Evolutionary conservation across 2,113 vertebrate species (phyloP).

Genomic region (Chionomys nivalis): DNA sequence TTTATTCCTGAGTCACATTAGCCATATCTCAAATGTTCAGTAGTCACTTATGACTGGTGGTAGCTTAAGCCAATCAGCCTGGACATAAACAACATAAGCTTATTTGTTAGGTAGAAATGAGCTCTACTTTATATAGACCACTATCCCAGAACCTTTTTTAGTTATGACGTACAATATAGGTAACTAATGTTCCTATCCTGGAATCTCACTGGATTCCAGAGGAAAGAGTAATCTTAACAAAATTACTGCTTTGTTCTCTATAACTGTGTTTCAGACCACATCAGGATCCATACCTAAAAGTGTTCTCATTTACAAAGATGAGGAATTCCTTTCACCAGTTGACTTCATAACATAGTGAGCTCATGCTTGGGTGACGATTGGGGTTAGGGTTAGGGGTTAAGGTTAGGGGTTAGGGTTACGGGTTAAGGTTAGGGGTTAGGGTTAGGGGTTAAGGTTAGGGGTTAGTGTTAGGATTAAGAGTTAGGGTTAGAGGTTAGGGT

Average conservation of each 20-base stretch:
- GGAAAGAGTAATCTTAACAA: slow-evolving; percentile 2
- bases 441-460: neutral
- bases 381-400: neutral
- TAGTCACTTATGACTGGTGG: neutral
- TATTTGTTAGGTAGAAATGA: slow-evolving; percentile 15
- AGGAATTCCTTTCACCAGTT: neutral
- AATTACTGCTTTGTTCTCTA: neutral
- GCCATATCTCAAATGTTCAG: neutral
- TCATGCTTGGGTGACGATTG: neutral
- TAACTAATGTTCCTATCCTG: neutral
- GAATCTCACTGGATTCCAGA: neutral
- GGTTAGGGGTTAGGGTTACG: no score
- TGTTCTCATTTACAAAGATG: neutral
- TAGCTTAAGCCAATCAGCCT: neutral
- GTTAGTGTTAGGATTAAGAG: neutral
- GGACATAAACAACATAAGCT: neutral
- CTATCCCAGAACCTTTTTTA: neutral
- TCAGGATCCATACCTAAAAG: neutral
- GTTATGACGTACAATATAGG: neutral
- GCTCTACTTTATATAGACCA: neutral
- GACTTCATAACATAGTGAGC: no score
- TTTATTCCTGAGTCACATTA: neutral
- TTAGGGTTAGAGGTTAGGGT: neutral
- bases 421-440: neutral
- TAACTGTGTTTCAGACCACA: neutral